These are phyloP conservation scores for Troilus luridus DNA, from an alignment of 2,888 invertebrate species.

Conservation along the genomic window DNA sequence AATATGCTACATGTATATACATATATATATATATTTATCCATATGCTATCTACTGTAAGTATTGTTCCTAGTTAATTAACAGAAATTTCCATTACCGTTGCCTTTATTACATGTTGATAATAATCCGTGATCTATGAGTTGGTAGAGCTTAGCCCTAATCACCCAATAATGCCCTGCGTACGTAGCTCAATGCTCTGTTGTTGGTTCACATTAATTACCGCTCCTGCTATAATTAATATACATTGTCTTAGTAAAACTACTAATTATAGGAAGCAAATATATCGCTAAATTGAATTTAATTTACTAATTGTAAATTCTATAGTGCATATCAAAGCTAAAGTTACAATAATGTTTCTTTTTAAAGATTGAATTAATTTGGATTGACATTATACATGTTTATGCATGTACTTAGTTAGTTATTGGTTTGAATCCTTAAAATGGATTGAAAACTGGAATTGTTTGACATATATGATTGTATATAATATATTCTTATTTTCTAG, in stretches of 20 bases:
- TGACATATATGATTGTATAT: too few relatives aligned
- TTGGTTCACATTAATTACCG: neutral
- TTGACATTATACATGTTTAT: too few relatives aligned
- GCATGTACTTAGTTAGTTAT: too few relatives aligned
- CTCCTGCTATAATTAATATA: neutral
- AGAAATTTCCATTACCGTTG: neutral
- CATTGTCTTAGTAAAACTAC: neutral
- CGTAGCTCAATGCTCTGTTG: conserved; percentile 15
- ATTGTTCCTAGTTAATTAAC: conserved; percentile 11
- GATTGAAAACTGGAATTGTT: too few relatives aligned
- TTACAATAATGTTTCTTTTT: too few relatives aligned
- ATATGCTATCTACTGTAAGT: too few relatives aligned
- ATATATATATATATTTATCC: too few relatives aligned
- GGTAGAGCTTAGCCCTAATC: conserved; percentile 18
- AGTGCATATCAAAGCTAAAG: too few relatives aligned
- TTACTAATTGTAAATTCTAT: neutral
- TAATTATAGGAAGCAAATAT: neutral
- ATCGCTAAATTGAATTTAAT: neutral
- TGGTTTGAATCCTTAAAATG: too few relatives aligned
- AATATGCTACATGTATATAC: too few relatives aligned
- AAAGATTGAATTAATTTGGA: too few relatives aligned
- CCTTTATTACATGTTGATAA: conserved; percentile 21
- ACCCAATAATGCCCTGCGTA: conserved; percentile 27
- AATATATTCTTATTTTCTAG: too few relatives aligned
- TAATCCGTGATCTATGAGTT: conserved; percentile 7